Conservation (phyloP, 2,888 invertebrate genomes). For the Alentia gelatinosa region DNA sequence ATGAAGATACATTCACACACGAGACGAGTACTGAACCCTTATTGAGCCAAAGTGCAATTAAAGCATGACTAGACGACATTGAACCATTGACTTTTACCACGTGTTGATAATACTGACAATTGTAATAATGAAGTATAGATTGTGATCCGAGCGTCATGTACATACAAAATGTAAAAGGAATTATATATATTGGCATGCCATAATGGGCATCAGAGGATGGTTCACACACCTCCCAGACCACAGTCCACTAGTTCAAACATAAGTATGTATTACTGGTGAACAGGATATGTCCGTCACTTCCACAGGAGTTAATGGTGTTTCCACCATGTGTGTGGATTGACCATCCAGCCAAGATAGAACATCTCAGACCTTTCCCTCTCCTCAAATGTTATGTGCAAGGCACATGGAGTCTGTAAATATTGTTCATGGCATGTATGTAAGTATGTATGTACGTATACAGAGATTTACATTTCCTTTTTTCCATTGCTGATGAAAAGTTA, state of each 20-base stretch:
- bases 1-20: background rate
- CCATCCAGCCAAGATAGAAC: background rate
- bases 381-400: conserved; percentile 46
- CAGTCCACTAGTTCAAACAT: background rate
- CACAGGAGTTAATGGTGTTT: conserved; percentile 2
- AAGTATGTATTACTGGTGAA: background rate
- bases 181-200: background rate
- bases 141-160: conserved; percentile 38
- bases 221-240: background rate
- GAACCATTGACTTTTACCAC: background rate
- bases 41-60: conserved; percentile 45
- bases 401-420: conserved; percentile 39
- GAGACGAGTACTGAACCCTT: too few species aligned
- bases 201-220: background rate
- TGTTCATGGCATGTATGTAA: conserved; percentile 40
- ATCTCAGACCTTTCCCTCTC: conserved; percentile 8
- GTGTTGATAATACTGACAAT: background rate
- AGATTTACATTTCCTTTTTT: conserved; percentile 49
- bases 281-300: background rate
- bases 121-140: conserved; percentile 7
- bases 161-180: background rate
- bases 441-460: conserved; percentile 47
- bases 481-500: conserved; percentile 13
- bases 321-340: background rate
- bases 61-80: background rate